These are phyloP conservation scores for Frankliniella intonsa DNA, from an alignment of 2,888 invertebrate genomes.

Conservation along the genomic window DNA sequence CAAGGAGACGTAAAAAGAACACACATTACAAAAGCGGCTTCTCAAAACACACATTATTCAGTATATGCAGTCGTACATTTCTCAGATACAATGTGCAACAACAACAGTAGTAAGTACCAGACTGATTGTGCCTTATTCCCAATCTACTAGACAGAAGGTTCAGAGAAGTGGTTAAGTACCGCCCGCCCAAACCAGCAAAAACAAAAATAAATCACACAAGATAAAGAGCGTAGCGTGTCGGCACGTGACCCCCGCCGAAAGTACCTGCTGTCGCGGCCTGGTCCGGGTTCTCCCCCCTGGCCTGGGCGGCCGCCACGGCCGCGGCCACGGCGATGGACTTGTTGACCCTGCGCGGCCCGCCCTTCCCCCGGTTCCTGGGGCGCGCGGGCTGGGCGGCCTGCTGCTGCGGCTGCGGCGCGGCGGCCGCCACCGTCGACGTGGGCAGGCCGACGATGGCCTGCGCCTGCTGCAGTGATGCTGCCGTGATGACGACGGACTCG, in stretches of 20 bases:
- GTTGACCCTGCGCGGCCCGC: background rate
- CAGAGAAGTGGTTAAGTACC: background rate
- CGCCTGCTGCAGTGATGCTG: background rate
- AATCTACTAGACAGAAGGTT: background rate
- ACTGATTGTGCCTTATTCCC: background rate
- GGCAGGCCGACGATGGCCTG: background rate
- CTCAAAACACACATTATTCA: constrained; percentile 1
- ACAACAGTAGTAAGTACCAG: background rate
- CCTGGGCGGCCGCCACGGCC: background rate
- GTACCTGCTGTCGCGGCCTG: background rate
- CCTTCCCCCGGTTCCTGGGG: background rate
- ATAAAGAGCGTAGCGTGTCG: too few species aligned
- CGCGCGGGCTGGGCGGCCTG: background rate
- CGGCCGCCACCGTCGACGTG: background rate
- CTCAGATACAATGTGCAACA: background rate
- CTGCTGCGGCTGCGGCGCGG: background rate
- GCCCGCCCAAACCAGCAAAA: background rate
- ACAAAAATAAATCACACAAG: background rate
- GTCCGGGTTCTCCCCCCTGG: background rate
- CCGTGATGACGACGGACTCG: background rate
- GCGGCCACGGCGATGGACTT: constrained; percentile 15
- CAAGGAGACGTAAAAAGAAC: background rate
- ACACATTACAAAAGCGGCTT: constrained; percentile 13
- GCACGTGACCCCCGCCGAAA: background rate
- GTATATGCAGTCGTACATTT: background rate